Conservation (phyloP, 2,113 vertebrate species). For the Mustela nigripes region DNA sequence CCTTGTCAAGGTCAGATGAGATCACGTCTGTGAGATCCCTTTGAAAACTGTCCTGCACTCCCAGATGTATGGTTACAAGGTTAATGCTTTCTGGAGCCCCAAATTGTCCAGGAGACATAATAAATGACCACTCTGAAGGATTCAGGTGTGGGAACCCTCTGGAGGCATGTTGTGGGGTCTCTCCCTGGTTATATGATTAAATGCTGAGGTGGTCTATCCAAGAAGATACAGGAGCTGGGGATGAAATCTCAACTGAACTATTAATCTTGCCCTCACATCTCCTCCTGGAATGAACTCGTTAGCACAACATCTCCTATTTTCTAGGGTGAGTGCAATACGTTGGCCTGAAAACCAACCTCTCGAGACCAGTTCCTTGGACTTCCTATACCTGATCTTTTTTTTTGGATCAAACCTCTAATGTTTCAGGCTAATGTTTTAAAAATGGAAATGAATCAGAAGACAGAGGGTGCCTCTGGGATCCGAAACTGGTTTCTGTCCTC, state of each 20-base stretch:
- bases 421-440: slow-evolving; percentile 72
- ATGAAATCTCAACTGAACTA: neutral
- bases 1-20: neutral
- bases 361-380: slow-evolving; percentile 10
- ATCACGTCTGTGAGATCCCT: neutral
- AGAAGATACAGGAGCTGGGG: neutral
- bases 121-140: neutral
- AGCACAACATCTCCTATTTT: neutral
- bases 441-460: slow-evolving; percentile 70
- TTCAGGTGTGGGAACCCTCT: too few relatives aligned
- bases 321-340: slow-evolving; percentile 54
- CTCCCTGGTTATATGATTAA: neutral
- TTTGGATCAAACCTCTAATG: slow-evolving; percentile 51
- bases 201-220: neutral
- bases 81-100: neutral
- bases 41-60: neutral
- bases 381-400: slow-evolving; percentile 56
- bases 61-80: neutral
- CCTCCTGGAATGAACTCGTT: neutral
- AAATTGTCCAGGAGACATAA: neutral
- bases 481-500: slow-evolving; percentile 78
- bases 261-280: neutral
- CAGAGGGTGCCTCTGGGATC: slow-evolving; percentile 47
- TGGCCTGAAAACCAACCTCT: slow-evolving; percentile 73
- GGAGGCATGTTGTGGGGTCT: neutral